phyloP scores from a whole-genome alignment of 2,888 invertebrate species.

The Ischnura elegans region DNA sequence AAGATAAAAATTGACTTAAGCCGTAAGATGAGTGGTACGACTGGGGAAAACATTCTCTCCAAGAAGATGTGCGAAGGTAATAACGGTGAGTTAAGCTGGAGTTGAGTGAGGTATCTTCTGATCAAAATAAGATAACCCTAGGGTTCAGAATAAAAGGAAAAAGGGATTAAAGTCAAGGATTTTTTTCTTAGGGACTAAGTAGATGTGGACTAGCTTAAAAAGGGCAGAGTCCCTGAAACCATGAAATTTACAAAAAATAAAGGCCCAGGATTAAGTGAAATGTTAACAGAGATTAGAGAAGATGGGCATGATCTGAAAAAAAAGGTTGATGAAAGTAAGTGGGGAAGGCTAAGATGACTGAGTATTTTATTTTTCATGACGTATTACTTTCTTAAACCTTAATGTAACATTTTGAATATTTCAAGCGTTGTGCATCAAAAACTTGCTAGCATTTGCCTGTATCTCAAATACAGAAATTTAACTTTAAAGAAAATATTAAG shows the following conservation, averaged over 20 bases:
- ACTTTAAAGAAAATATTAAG: too few relatives aligned
- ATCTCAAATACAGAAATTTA: too few relatives aligned
- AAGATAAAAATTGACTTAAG: background rate
- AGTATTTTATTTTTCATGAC: too few relatives aligned
- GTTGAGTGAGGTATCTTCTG: background rate
- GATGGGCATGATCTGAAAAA: background rate
- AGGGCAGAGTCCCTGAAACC: too few relatives aligned
- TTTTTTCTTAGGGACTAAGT: slow-evolving; percentile 22
- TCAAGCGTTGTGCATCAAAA: too few relatives aligned
- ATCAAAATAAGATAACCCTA: background rate
- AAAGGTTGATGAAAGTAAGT: too few relatives aligned
- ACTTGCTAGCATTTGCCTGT: too few relatives aligned
- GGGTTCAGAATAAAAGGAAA: background rate
- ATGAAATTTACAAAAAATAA: background rate
- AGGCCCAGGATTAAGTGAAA: background rate
- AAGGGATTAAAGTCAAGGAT: background rate
- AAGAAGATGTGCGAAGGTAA: too few relatives aligned
- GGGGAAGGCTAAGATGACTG: background rate
- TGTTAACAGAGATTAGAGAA: background rate
- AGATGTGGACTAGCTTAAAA: background rate
- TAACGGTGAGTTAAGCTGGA: background rate
- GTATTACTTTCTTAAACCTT: too few relatives aligned
- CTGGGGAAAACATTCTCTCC: background rate
- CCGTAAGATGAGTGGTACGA: background rate
- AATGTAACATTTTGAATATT: too few relatives aligned